Conservation (phyloP, 2,888 invertebrate genomes). For the Chymomyza fuscimana region DNA sequence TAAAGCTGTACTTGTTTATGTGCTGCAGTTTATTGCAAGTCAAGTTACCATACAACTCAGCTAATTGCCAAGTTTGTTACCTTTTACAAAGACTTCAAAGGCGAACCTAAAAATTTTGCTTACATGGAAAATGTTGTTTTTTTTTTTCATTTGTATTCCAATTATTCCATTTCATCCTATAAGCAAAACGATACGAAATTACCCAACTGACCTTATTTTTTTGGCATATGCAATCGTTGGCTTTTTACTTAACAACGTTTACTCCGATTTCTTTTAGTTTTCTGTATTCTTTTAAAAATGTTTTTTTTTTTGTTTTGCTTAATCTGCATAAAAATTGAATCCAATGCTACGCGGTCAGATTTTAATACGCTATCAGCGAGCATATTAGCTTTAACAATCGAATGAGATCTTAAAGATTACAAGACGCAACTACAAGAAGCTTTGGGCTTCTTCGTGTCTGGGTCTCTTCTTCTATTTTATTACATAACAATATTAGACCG, state of each 20-base stretch:
- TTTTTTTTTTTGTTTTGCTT: conserved; percentile 31
- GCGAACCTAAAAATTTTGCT: not conserved
- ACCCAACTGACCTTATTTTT: conserved; percentile 72
- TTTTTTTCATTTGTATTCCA: not conserved
- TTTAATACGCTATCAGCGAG: not conserved
- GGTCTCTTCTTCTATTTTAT: too few relatives aligned
- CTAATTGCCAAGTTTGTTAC: not conserved
- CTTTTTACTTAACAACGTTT: not conserved
- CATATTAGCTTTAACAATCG: not conserved
- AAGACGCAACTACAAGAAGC: too few relatives aligned
- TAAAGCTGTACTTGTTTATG: not conserved
- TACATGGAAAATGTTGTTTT: not conserved
- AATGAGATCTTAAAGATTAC: too few relatives aligned
- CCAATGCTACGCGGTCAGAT: not conserved
- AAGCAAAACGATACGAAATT: conserved; percentile 29
- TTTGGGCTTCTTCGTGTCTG: too few relatives aligned
- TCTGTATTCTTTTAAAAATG: conserved; percentile 8
- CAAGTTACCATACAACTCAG: not conserved
- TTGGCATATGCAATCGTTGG: conserved; percentile 35
- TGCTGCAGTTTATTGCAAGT: not conserved
- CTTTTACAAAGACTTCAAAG: not conserved
- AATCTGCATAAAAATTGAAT: not conserved
- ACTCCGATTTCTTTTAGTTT: conserved; percentile 17
- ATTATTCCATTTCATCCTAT: not conserved
- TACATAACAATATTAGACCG: too few relatives aligned